Conservation (phyloP, 2,888 invertebrate genomes). For the Acholoe squamosa region DNA sequence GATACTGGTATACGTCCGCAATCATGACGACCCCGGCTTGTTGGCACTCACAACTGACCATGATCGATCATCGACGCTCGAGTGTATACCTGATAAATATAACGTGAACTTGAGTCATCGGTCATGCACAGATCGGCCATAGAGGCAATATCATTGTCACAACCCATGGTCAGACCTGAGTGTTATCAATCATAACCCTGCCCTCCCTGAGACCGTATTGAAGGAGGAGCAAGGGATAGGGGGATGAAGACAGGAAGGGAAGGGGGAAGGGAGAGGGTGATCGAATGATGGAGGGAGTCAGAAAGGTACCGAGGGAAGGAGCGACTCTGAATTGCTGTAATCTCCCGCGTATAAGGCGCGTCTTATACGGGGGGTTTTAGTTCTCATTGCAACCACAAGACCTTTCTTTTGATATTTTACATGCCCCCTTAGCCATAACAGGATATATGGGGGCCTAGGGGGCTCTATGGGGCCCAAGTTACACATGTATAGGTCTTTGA, state of each 20-base stretch:
- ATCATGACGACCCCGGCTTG: not conserved
- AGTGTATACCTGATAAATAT: conserved; percentile 37
- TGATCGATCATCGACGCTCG: conserved; percentile 35
- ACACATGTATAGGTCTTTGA: no score
- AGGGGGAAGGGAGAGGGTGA: not conserved
- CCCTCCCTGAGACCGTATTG: not conserved
- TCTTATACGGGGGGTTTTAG: no score
- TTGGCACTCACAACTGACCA: not conserved
- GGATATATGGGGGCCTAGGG: no score
- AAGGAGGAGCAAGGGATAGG: not conserved
- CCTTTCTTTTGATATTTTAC: no score
- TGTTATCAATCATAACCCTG: conserved; percentile 33
- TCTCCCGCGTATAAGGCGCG: no score
- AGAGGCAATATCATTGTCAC: conserved; percentile 53
- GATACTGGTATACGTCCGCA: not conserved
- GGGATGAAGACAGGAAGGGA: not conserved
- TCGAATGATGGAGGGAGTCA: not conserved
- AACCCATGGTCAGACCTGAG: not conserved
- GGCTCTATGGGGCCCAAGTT: no score
- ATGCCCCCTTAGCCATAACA: no score
- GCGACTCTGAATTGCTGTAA: no score
- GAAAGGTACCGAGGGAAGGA: not conserved
- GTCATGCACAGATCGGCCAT: conserved; percentile 4
- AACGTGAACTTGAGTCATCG: conserved; percentile 3
- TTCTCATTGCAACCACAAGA: no score